Base-by-base conservation (phyloP, 2,113 vertebrate species). In the Sylvia atricapilla region DNA sequence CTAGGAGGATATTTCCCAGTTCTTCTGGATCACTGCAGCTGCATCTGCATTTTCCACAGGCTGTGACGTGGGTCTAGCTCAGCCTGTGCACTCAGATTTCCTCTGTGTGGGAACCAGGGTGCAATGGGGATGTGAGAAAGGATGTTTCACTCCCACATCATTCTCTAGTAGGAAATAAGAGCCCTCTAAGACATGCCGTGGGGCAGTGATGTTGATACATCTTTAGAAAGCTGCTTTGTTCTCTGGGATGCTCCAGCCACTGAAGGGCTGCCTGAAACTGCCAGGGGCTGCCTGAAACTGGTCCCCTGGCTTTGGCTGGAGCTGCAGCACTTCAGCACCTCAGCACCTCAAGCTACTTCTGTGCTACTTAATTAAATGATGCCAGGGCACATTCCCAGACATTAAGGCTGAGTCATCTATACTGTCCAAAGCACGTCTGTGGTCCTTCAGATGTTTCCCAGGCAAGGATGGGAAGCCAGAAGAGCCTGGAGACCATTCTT, bases 371-470 rank as follows among this genome's bases (percentile, higher is more conserved):
- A 80, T 77, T 70, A 90, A 92, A 44, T 70, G 63, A 68, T 90
- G 80, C 76, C 73, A 84, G 73, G 72, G 60, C 47, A 70, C 60
- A 81, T 92, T 96, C 83, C 86, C 79, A 93, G 83, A 70, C 85
- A 21, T 63, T 35, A 59, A 37, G 43, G n/a, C 80, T 47, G 39
- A 59, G 27, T 81, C 59, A 55, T 89, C 83, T 25, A 1, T n/a
- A 22, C 64, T 75, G 55, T 90, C 81, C 84, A 86, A 77, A 89
- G 68, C 52, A 81, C 0, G 7, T 77, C 50, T 93, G 83, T 86
- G 76, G 83, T 90, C 60, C 73, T 97, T 97, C 64, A 74, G 91
- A 81, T 94, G 68, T 81, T 93, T 93, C 64, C 68, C 47, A 74
- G 68, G 21, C 75, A 62, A 2, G n/a, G 56, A 33, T 55, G 86